phyloP scores from a whole-genome alignment of 1,140 invertebrate genomes.

The Zophobas morio region DNA sequence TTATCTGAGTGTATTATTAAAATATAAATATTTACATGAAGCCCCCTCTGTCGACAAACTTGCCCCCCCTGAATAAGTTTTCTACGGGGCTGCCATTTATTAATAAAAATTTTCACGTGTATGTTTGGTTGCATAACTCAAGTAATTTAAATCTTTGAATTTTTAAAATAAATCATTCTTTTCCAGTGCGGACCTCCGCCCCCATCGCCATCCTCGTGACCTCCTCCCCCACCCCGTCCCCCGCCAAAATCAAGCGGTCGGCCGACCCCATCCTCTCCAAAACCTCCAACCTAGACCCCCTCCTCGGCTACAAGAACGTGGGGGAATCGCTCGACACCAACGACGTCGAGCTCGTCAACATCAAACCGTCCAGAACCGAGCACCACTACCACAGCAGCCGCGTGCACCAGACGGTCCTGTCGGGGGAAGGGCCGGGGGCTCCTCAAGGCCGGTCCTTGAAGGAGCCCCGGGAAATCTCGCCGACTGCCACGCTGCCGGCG shows the following conservation, averaged over 20 bases:
- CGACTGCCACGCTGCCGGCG: constrained; percentile 68
- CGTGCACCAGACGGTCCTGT: constrained; percentile 57
- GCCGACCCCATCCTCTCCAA: constrained; percentile 67
- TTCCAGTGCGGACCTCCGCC: constrained; percentile 47
- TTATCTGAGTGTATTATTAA: too few relatives aligned
- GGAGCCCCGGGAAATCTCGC: constrained; percentile 76
- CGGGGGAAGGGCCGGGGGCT: constrained; percentile 82
- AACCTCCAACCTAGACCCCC: constrained; percentile 67
- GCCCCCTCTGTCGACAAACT: too few relatives aligned
- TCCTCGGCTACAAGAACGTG: constrained; percentile 63
- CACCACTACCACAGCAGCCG: not conserved
- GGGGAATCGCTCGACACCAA: constrained; percentile 63
- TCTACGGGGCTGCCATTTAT: too few relatives aligned
- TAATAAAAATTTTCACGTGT: too few relatives aligned
- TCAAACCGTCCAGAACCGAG: constrained; percentile 64
- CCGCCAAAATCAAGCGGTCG: constrained; percentile 66
- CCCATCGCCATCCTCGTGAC: constrained; percentile 50
- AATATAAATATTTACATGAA: too few relatives aligned
- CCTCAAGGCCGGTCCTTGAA: constrained; percentile 75
- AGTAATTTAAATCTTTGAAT: too few relatives aligned
- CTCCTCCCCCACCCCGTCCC: constrained; percentile 20
- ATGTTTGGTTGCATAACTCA: too few relatives aligned
- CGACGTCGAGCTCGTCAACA: constrained; percentile 63
- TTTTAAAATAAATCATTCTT: too few relatives aligned
- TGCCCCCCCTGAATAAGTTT: too few relatives aligned